Evolutionary conservation across 2,113 vertebrate species (phyloP).

Genomic region (Pristiophorus japonicus): DNA sequence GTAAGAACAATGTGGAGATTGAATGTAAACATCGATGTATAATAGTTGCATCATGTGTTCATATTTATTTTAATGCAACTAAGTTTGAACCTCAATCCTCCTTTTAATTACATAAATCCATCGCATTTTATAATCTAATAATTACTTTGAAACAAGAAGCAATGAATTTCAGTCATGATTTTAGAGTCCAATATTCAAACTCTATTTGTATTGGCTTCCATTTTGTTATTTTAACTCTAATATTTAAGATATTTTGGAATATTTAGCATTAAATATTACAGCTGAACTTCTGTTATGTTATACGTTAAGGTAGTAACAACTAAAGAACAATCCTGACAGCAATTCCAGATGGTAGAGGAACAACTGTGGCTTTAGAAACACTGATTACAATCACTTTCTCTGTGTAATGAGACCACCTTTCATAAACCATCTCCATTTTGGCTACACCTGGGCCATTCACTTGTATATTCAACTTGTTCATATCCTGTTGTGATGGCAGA

Average conservation of each 20-base stretch:
- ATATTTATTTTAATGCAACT: background rate
- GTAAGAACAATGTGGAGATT: background rate
- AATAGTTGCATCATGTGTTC: background rate
- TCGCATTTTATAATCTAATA: background rate
- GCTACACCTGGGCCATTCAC: background rate
- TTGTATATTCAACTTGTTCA: background rate
- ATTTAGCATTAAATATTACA: slow-evolving; percentile 15
- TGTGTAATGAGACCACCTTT: background rate
- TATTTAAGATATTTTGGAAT: background rate
- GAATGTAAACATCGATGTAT: background rate
- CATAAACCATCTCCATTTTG: slow-evolving; percentile 3
- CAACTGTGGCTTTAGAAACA: background rate
- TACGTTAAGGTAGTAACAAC: background rate
- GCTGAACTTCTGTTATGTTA: background rate
- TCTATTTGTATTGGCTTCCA: background rate
- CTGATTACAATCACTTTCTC: background rate
- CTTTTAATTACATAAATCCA: slow-evolving; percentile 3
- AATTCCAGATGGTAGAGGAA: background rate
- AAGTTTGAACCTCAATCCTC: background rate
- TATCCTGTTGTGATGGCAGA: slow-evolving; percentile 6
- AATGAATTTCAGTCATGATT: background rate
- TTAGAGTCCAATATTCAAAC: background rate
- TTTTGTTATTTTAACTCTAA: background rate
- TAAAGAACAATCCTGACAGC: background rate
- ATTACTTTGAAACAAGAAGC: background rate